A percentile compares a stretch with the other conserved stretches of the same genome.
Evolutionary conservation across 2,888 invertebrate genomes (phyloP).

Genomic region (Operophtera brumata): DNA sequence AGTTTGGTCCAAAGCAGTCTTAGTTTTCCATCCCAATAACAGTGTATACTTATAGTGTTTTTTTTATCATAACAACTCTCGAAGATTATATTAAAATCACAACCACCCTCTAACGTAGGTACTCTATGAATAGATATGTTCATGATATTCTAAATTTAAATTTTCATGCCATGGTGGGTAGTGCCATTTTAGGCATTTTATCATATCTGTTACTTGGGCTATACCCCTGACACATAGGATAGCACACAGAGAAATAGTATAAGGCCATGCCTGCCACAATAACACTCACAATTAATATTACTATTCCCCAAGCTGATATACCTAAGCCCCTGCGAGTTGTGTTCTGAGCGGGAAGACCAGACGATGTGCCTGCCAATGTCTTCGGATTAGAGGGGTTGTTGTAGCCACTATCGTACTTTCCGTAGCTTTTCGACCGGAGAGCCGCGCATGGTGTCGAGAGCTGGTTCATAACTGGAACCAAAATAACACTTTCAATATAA

Average conservation of each 20-base stretch:
- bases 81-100: constrained; percentile 19
- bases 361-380: constrained; percentile 45
- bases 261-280: constrained; percentile 76
- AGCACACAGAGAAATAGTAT: constrained; percentile 84
- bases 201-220: constrained; percentile 77
- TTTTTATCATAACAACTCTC: not conserved
- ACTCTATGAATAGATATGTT: constrained; percentile 32
- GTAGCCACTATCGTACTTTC: constrained; percentile 36
- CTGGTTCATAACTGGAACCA: constrained; percentile 54
- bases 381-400: constrained; percentile 43
- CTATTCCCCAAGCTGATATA: constrained; percentile 84
- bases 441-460: constrained; percentile 46
- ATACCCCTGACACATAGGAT: constrained; percentile 79
- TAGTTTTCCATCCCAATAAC: not conserved
- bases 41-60: not conserved
- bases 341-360: constrained; percentile 50
- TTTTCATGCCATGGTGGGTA: constrained; percentile 61
- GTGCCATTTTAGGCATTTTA: constrained; percentile 63
- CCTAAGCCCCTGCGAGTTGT: constrained; percentile 64
- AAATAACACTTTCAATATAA: not conserved
- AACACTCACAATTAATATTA: constrained; percentile 74
- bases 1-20: constrained; percentile 28
- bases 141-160: constrained; percentile 34
- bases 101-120: constrained; percentile 16
- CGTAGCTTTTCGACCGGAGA: constrained; percentile 37